Conservation (phyloP, 2,113 vertebrate species). For the Perca fluviatilis region DNA sequence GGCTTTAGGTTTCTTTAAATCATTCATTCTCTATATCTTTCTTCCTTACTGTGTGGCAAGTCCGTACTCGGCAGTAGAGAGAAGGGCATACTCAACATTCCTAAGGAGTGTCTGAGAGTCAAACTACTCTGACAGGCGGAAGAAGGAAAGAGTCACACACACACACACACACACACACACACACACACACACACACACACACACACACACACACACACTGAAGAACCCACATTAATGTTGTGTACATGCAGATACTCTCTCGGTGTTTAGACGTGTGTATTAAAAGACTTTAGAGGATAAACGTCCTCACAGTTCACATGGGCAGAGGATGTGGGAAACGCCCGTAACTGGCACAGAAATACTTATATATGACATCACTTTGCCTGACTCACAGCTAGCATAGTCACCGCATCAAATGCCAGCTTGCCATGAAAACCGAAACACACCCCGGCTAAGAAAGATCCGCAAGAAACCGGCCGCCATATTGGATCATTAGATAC, state of each 20-base stretch:
- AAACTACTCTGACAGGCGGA: conserved; percentile 70
- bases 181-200: conserved; percentile 12
- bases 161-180: conserved; percentile 13
- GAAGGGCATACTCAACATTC: conserved; percentile 78
- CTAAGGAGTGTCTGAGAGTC: conserved; percentile 74
- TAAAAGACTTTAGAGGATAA: conserved; percentile 40
- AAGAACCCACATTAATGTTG: neutral
- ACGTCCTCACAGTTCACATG: conserved; percentile 23
- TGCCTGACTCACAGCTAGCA: conserved; percentile 82
- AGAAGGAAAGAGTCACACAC: conserved; percentile 47
- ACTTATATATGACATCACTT: conserved; percentile 80
- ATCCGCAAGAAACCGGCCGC: conserved; percentile 63
- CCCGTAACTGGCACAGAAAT: conserved; percentile 74
- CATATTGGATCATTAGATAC: conserved; percentile 70
- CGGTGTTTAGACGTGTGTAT: conserved; percentile 3
- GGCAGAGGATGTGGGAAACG: conserved; percentile 76
- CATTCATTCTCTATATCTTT: neutral
- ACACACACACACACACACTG: neutral
- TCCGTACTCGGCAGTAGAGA: conserved; percentile 77
- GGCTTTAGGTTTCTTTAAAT: neutral
- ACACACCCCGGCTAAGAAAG: conserved; percentile 40
- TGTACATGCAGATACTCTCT: conserved; percentile 20
- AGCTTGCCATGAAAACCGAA: conserved; percentile 60
- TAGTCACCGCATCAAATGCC: conserved; percentile 72
- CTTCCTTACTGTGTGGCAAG: conserved; percentile 63